A percentile compares a stretch with the other conserved stretches of the same genome.
Evolutionary conservation across 2,797 vertebrate genomes (phyloP).

Genomic region (Pipistrellus pygmaeus): DNA sequence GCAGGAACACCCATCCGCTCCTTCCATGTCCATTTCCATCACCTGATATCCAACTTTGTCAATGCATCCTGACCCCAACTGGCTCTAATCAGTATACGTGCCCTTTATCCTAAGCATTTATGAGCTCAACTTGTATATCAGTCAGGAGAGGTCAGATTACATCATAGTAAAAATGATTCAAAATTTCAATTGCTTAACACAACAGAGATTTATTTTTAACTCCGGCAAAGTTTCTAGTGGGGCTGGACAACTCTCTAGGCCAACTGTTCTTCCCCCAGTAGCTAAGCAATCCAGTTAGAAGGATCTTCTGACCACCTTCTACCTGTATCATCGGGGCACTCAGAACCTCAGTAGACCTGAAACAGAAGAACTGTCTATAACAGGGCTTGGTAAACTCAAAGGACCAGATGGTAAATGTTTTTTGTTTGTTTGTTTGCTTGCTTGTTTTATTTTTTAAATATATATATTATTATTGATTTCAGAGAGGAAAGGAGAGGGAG

Average conservation of each 20-base stretch:
- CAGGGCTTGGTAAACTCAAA: constrained; percentile 4
- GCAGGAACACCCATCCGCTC: neutral
- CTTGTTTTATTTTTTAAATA: too few relatives aligned
- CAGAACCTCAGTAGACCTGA: neutral
- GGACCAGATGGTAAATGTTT: neutral
- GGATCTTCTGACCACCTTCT: neutral
- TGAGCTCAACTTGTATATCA: neutral
- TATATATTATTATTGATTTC: too few relatives aligned
- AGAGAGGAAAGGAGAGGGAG: too few relatives aligned
- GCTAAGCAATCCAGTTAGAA: neutral
- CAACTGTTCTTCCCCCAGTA: neutral
- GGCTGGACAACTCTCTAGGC: neutral
- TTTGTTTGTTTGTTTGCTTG: too few relatives aligned
- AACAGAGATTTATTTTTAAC: constrained; percentile 37
- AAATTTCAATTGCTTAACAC: neutral
- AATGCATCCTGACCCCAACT: neutral
- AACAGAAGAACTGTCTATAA: neutral
- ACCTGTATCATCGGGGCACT: neutral
- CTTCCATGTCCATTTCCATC: neutral
- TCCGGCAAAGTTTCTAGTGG: neutral
- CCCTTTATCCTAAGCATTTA: neutral
- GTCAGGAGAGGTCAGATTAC: neutral
- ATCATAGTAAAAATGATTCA: neutral
- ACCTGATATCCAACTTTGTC: neutral
- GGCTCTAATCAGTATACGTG: neutral